Base-by-base conservation (phyloP, 92 coral and sea anemone genomes). In the Porites evermanni region DNA sequence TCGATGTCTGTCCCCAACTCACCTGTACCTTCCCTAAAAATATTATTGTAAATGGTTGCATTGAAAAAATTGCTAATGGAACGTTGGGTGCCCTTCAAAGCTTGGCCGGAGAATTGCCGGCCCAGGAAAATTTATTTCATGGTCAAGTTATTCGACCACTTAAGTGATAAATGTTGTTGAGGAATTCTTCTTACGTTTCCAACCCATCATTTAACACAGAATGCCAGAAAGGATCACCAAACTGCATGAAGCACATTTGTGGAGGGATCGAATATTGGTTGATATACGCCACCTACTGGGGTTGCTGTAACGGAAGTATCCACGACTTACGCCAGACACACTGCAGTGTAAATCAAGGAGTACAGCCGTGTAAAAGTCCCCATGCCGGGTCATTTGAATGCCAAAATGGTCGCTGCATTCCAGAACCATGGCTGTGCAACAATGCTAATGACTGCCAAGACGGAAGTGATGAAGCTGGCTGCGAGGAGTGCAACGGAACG, bases 401-500 rank as follows among this genome's bases (percentile, higher is more conserved):
- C 71, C 21, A 63, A 7, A 93, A 93, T 56, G 78, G 70, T 7
- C 95, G 90, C 58, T 93, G 95, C 29, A 29, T 93, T 23, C 89
- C 91, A 2, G 12, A 3, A 18, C 29, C 52, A 4, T 93, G 93
- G 93, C 60, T 66, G 7, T 93, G 95, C 23, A 87, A 90, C 81
- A 70, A 38, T 20, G 51, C 21, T 16, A 93, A 93, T 63, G 95
- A 93, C 65, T 93, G 95, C 70, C 93, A 87, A 75, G 93, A 93
- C 56, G 95, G 95, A 1, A 89, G 93, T 70, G 95, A 93, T 53
- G 91, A 93, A 78, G 11, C 79, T 8, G 88, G 84, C 2, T 93
- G 95, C 71, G 89, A 72, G 20, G 51, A 4, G 14, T 92, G 92
- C 70, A 79, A 61, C 60, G 71, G 24, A 64, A 53, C 73, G 3